Conservation (phyloP, 2,113 vertebrate genomes). For the Passer montanus region DNA sequence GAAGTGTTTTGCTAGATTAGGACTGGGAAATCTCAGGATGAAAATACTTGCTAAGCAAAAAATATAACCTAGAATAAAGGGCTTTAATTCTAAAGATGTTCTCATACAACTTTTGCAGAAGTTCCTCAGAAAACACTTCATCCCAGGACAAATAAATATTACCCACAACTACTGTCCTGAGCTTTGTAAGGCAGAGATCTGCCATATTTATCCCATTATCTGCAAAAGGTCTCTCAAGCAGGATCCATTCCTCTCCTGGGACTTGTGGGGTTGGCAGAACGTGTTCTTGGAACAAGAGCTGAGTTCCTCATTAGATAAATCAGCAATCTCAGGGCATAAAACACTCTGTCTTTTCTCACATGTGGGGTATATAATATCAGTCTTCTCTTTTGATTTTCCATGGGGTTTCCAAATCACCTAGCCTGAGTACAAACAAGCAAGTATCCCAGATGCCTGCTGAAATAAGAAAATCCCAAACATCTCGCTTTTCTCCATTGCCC, state of each 20-base stretch:
- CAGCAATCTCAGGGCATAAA: background rate
- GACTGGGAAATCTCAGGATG: background rate
- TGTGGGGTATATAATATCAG: background rate
- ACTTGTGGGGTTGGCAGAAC: background rate
- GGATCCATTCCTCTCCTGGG: background rate
- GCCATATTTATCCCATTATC: background rate
- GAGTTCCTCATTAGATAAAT: background rate
- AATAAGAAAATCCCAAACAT: background rate
- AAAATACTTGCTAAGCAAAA: constrained; percentile 31
- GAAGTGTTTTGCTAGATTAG: constrained; percentile 22
- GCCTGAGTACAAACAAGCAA: background rate
- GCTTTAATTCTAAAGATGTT: background rate
- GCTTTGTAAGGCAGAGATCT: background rate
- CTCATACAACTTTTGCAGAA: background rate
- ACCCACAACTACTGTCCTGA: background rate
- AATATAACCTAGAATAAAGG: constrained; percentile 15
- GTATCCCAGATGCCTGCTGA: background rate
- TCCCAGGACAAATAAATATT: background rate
- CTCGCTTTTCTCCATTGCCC: background rate
- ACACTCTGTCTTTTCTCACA: background rate
- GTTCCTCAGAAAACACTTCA: background rate
- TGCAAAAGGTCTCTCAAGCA: background rate
- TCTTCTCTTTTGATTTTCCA: background rate
- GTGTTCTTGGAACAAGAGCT: background rate
- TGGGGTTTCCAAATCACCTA: background rate